A percentile compares a stretch with the other conserved stretches of the same genome.
Evolutionary conservation across 2,888 invertebrate genomes (phyloP).

Genomic region (Timandra comae): DNA sequence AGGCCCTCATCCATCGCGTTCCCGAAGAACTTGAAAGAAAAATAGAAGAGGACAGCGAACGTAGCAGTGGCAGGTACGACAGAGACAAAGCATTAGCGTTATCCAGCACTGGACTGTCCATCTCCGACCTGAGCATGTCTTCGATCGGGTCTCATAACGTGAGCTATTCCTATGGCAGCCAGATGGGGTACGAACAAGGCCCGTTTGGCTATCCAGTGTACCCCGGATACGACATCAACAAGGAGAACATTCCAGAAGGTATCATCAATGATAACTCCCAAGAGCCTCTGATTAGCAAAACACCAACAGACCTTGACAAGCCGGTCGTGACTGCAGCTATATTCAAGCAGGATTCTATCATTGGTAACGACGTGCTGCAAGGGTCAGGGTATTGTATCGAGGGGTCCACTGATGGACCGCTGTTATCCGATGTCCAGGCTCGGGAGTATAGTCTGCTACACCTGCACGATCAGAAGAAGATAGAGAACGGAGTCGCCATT

Average conservation of each 20-base stretch:
- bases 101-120: conserved; percentile 86
- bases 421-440: conserved; percentile 70
- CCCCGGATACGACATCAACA: conserved; percentile 73
- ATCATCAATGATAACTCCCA: conserved; percentile 62
- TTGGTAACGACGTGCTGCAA: conserved; percentile 59
- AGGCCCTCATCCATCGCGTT: conserved; percentile 62
- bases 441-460: conserved; percentile 64
- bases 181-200: conserved; percentile 85
- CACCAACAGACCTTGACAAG: conserved; percentile 73
- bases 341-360: conserved; percentile 79
- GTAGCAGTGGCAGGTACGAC: conserved; percentile 43
- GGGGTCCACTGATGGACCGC: conserved; percentile 69
- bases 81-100: conserved; percentile 69
- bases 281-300: conserved; percentile 68
- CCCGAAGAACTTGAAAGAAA: conserved; percentile 59
- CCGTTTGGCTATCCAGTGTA: conserved; percentile 82
- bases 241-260: conserved; percentile 47
- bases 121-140: conserved; percentile 86
- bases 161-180: conserved; percentile 87
- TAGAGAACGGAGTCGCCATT: conserved; percentile 58
- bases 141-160: conserved; percentile 83
- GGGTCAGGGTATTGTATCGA: conserved; percentile 69
- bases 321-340: conserved; percentile 84
- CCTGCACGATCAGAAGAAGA: conserved; percentile 58
- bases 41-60: conserved; percentile 52